Evolutionary conservation across 2,113 vertebrate species (phyloP).

Genomic region (Zootoca vivipara): DNA sequence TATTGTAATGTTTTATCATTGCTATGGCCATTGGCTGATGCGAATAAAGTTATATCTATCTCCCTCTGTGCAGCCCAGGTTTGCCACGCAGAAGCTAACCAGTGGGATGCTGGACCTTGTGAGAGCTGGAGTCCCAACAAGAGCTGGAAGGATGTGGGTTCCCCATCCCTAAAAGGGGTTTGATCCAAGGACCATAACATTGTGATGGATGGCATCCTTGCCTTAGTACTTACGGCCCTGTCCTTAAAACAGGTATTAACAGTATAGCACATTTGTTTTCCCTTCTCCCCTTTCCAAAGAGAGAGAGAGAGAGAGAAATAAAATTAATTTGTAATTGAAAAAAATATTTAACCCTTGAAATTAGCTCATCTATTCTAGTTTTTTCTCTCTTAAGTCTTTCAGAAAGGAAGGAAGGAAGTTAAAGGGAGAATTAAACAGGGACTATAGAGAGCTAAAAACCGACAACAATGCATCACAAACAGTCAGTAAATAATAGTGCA

Average conservation of each 20-base stretch:
- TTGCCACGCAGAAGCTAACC: neutral
- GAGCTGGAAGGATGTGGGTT: too few relatives aligned
- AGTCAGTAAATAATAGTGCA: slow-evolving; percentile 71
- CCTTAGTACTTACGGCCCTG: neutral
- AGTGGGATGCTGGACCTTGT: too few relatives aligned
- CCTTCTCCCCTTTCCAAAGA: neutral
- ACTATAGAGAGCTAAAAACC: slow-evolving; percentile 51
- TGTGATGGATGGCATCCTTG: neutral
- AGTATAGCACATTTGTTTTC: neutral
- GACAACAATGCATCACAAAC: slow-evolving; percentile 59
- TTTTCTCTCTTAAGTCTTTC: slow-evolving; percentile 36
- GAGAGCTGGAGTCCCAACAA: too few relatives aligned
- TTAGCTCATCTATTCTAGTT: slow-evolving; percentile 27
- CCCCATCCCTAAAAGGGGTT: too few relatives aligned
- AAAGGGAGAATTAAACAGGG: slow-evolving; percentile 58
- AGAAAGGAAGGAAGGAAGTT: slow-evolving; percentile 49
- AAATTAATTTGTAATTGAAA: neutral
- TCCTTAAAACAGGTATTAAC: neutral
- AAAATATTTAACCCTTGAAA: slow-evolving; percentile 19
- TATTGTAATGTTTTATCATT: too few relatives aligned
- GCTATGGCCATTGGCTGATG: too few relatives aligned
- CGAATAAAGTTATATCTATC: too few relatives aligned
- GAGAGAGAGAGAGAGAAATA: neutral
- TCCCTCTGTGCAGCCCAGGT: neutral
- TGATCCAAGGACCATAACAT: neutral